Evolutionary conservation across 2,797 vertebrate species (phyloP).

Genomic region (Menidia menidia): DNA sequence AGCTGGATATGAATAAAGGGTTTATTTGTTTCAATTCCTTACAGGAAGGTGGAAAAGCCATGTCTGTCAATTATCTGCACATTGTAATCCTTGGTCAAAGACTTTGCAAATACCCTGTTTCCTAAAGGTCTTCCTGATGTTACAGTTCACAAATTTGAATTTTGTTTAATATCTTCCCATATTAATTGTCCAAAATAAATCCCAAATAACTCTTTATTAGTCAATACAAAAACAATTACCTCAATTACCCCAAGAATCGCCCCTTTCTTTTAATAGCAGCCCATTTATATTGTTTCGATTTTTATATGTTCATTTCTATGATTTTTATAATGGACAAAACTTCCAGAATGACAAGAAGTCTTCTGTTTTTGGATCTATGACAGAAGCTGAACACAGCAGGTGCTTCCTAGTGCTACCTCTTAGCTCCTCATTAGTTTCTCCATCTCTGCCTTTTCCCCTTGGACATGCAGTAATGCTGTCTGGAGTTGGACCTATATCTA

Average conservation of each 20-base stretch:
- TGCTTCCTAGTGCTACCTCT: slow-evolving; percentile 15
- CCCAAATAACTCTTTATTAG: slow-evolving; percentile 1
- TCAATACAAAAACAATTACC: slow-evolving; percentile 11
- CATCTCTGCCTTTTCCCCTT: slow-evolving; percentile 31
- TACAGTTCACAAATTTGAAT: slow-evolving; percentile 8
- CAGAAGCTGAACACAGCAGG: no score
- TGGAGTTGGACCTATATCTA: slow-evolving; percentile 54
- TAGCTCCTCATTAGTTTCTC: slow-evolving; percentile 28
- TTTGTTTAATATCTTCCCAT: slow-evolving; percentile 8
- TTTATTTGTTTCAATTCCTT: slow-evolving; percentile 3
- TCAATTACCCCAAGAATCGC: slow-evolving; percentile 30
- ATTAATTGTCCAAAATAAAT: neutral
- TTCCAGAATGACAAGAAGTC: slow-evolving; percentile 61
- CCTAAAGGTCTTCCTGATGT: neutral
- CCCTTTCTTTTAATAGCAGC: slow-evolving; percentile 48
- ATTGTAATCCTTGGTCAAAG: neutral
- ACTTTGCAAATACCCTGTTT: neutral
- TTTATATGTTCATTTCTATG: slow-evolving; percentile 50
- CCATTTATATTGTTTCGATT: slow-evolving; percentile 56
- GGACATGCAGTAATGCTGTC: slow-evolving; percentile 27
- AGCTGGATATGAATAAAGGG: neutral
- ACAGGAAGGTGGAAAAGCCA: slow-evolving; percentile 1
- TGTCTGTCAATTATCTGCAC: neutral
- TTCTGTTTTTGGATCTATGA: slow-evolving; percentile 16
- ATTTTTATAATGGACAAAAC: slow-evolving; percentile 70